phyloP scores from a whole-genome alignment of 2,888 invertebrate species.

The Automeris io region DNA sequence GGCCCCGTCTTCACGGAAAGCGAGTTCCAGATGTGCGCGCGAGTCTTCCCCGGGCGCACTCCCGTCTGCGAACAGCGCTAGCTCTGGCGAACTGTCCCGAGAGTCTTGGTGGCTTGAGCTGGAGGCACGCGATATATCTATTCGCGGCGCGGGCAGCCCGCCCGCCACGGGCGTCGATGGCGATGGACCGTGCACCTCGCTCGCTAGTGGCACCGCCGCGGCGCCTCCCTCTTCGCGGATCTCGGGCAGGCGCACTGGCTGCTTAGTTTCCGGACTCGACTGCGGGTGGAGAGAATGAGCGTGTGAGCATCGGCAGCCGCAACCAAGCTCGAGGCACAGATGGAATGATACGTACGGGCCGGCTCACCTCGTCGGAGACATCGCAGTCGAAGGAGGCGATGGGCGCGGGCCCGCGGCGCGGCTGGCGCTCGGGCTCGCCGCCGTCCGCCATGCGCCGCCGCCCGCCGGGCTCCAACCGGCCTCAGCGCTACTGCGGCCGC shows the following conservation, averaged over 20 bases:
- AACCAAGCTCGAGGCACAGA: constrained; percentile 21
- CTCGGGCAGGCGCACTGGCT: constrained; percentile 67
- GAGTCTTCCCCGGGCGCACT: constrained; percentile 29
- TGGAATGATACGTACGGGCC: constrained; percentile 73
- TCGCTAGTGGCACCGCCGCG: constrained; percentile 20
- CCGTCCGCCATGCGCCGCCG: constrained; percentile 37
- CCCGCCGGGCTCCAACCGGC: constrained; percentile 4
- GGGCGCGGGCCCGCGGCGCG: constrained; percentile 94
- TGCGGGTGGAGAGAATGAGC: constrained; percentile 48
- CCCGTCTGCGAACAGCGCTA: constrained; percentile 83
- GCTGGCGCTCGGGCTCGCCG: constrained; percentile 71
- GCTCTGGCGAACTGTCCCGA: constrained; percentile 89
- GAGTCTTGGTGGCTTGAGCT: constrained; percentile 93
- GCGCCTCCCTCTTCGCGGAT: constrained; percentile 57
- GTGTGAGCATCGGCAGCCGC: constrained; percentile 11
- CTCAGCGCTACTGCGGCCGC: no score
- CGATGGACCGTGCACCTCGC: constrained; percentile 58
- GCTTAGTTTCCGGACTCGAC: constrained; percentile 79
- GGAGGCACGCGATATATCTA: constrained; percentile 92
- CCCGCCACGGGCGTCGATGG: constrained; percentile 53
- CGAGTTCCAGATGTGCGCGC: constrained; percentile 58
- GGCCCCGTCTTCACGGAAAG: constrained; percentile 87
- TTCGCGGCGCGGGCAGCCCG: constrained; percentile 83
- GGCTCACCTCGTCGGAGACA: constrained; percentile 86
- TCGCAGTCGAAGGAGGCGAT: constrained; percentile 95